phyloP scores from a whole-genome alignment of 1,140 invertebrate genomes.

The Doryteuthis pealeii region DNA sequence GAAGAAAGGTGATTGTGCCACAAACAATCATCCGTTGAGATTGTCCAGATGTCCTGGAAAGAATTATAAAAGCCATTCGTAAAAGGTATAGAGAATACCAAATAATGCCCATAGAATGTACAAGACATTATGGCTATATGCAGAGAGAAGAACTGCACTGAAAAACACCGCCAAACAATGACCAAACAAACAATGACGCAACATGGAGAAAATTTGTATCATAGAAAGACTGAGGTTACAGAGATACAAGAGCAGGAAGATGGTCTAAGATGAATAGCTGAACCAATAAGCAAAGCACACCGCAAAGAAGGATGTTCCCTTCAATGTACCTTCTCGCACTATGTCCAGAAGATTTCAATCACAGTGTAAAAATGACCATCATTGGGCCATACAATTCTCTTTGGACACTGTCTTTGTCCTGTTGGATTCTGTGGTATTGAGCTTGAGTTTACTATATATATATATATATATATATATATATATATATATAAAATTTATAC shows the following conservation, averaged over 20 bases:
- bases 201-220: slow-evolving; percentile 56
- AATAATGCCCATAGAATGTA: slow-evolving; percentile 57
- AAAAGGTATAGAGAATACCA: slow-evolving; percentile 57
- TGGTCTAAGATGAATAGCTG: slow-evolving; percentile 49
- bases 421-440: too few relatives aligned
- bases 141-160: slow-evolving; percentile 57
- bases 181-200: slow-evolving; percentile 59
- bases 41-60: slow-evolving; percentile 51
- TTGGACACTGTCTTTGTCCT: too few relatives aligned
- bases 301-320: slow-evolving; percentile 60
- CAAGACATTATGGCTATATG: slow-evolving; percentile 59
- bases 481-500: too few relatives aligned
- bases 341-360: too few relatives aligned
- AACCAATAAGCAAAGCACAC: slow-evolving; percentile 62
- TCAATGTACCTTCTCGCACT: slow-evolving; percentile 62
- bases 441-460: too few relatives aligned
- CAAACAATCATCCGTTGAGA: slow-evolving; percentile 55
- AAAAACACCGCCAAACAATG: slow-evolving; percentile 60
- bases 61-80: slow-evolving; percentile 55
- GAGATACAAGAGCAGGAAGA: slow-evolving; percentile 56
- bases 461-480: too few relatives aligned
- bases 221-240: slow-evolving; percentile 55
- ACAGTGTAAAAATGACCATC: too few relatives aligned
- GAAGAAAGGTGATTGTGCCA: slow-evolving; percentile 45
- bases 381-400: too few relatives aligned